Evolutionary conservation across 2,888 invertebrate species (phyloP), one percentile per base, ranked within the genome.

Genomic region (Noctuana brunneofusca): DNA sequence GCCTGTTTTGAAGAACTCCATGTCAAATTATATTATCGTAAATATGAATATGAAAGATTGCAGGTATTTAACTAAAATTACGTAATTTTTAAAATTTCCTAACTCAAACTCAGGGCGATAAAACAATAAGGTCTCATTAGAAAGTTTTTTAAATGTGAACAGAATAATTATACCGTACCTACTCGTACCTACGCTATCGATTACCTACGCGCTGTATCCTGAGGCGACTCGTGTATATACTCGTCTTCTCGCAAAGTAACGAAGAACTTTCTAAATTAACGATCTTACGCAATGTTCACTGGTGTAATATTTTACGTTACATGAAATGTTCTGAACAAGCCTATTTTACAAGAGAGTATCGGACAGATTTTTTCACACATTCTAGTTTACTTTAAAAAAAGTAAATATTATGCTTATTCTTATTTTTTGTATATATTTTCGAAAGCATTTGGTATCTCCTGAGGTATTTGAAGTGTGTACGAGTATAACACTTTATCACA

Each of bases 191-290:
- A 41, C 46, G 22, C 16, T 59, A 46, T 59, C 46, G 59, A 53
- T 59, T 53, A 53, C 46, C 11, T 4, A 22, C 43, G n/a, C 50
- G 50, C 24, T 18, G 30, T 53, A 43, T 46, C 59, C 53, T 32
- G 59, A 53, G 59, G 52, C 59, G 46, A 43, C 20, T 16, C 3
- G 43, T n/a, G 56, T 46, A 32, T 16, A 16, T 52, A 32, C 52
- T 32, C 52, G 30, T 52, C 43, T 24, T 55, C 58, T 8, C 43
- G 49, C 16, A 53, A 38, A 53, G 38, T 48, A 59, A 53, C 43
- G 43, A 30, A 32, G 43, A 32, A 59, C 22, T 59, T 59, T 59
- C 43, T 32, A 53, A 59, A 59, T 59, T 53, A 46, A 53, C 53
- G 52, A 53, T 59, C 52, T 53, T 52, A 46, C 43, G 46, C 20